Base-by-base conservation (phyloP, 2,888 invertebrate species). In the Drosophila crucigera region DNA sequence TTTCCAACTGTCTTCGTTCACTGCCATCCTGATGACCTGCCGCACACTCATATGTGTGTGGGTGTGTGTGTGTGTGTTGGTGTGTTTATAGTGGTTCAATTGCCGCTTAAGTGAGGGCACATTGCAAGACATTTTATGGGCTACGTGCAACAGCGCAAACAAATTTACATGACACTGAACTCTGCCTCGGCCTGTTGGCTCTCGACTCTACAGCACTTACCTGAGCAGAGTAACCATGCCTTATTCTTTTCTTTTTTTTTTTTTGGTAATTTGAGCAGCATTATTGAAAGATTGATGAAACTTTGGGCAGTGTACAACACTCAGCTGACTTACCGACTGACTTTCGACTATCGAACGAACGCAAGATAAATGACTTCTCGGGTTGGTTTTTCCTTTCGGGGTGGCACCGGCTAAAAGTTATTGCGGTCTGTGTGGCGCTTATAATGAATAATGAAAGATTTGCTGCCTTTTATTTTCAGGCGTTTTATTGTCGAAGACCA, bases 201-300 rank as follows among this genome's bases (percentile, higher is more conserved):
- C 39, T 56, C n/a, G 39, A 56, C 56, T 47, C 47, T 39, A n/a
- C 30, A 30, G 39, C 33, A 50, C 49, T 73, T 81, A 74, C 68
- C 63, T 74, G 61, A 16, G 25, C 47, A 2, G 22, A 22, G 43
- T 5, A 41, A n/a, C n/a, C n/a, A 41, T n/a, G 22, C 7, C 47
- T 14, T 22, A 7, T 47, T 22, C 22, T 14, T 22, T 47, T 7
- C 43, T 22, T 10, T 5, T 6, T 22, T 22, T 43, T 14, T 7
- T 10, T 4, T 47, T 25, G 4, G 47, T 79, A 78, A 76, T 81
- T 81, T 65, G 52, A 68, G 73, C 54, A 65, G 75, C 88, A 88
- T 87, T 90, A 87, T 87, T 88, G 88, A 88, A 87, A 87, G 90
- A 87, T 87, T 90, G 90, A 87, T 87, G 88, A 88, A 84, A 84